phyloP scores from a whole-genome alignment of 2,797 vertebrate genomes.

The Enteromius afrohamiltoni region DNA sequence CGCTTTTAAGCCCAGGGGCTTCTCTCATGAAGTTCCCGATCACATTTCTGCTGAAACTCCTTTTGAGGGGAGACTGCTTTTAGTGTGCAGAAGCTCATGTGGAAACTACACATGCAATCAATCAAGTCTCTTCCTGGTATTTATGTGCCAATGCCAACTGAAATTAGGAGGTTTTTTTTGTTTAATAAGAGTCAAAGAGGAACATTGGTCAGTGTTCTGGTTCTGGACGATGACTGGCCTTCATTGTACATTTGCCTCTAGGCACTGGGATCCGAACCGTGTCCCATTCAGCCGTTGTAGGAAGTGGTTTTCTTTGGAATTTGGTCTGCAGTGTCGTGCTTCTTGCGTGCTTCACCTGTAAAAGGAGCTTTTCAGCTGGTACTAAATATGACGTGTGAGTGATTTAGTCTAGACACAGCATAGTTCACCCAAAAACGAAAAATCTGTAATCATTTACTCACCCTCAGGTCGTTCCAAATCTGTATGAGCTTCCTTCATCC shows the following conservation, averaged over 20 bases:
- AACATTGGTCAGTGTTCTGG: slow-evolving; percentile 52
- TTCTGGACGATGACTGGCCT: slow-evolving; percentile 61
- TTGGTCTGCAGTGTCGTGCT: slow-evolving; percentile 76
- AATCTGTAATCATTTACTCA: neutral
- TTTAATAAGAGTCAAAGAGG: slow-evolving; percentile 24
- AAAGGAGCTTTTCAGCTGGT: slow-evolving; percentile 74
- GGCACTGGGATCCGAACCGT: slow-evolving; percentile 68
- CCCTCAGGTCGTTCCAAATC: neutral
- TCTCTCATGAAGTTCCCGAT: neutral
- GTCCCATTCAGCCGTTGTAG: slow-evolving; percentile 69
- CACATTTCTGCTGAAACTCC: neutral
- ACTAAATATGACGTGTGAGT: no score
- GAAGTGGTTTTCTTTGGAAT: slow-evolving; percentile 66
- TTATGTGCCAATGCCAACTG: neutral
- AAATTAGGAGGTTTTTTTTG: neutral
- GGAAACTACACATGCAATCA: neutral
- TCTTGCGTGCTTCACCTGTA: slow-evolving; percentile 68
- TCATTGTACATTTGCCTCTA: slow-evolving; percentile 66
- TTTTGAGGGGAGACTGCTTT: neutral
- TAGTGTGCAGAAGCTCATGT: neutral
- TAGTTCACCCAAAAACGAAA: neutral
- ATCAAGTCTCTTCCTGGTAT: slow-evolving; percentile 3
- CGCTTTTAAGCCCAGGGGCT: neutral
- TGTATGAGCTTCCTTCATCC: neutral
- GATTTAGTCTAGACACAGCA: neutral